These are phyloP conservation scores for Scyliorhinus canicula DNA, from an alignment of 2,797 vertebrate species.

Conservation along the genomic window DNA sequence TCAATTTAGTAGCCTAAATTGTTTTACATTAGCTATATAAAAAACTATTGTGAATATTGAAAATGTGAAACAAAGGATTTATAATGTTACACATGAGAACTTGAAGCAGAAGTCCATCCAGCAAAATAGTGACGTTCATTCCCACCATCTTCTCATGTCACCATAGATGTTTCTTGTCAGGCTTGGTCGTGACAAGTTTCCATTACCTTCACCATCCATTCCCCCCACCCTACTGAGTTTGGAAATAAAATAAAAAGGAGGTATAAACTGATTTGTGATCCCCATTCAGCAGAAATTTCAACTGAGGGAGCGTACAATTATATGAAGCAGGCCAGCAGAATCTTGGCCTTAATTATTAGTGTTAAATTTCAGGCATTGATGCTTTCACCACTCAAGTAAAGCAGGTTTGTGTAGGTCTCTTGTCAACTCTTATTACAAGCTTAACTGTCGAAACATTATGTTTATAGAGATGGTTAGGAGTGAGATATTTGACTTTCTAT, in stretches of 20 bases:
- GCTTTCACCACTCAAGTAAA: not conserved
- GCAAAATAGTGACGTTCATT: not conserved
- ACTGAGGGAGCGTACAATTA: not conserved
- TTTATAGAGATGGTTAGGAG: not conserved
- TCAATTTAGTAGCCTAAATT: not conserved
- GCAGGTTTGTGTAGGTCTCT: not conserved
- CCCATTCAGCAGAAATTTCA: not conserved
- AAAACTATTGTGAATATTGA: not conserved
- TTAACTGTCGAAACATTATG: not conserved
- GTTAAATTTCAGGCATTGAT: not conserved
- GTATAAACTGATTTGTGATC: not conserved
- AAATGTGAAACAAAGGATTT: not conserved
- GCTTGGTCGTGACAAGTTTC: not conserved
- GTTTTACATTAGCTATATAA: not conserved
- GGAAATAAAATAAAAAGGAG: not conserved
- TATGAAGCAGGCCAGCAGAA: not conserved
- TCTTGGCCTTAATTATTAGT: slow-evolving; percentile 6
- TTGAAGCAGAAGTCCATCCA: too few species aligned
- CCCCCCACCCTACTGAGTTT: not conserved
- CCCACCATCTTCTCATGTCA: not conserved
- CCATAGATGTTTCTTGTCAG: not conserved
- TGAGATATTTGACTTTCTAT: not conserved
- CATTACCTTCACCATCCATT: not conserved
- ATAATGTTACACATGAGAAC: too few species aligned
- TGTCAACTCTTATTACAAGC: not conserved